phyloP scores from a whole-genome alignment of 1,140 invertebrate species.

The Microplitis demolitor region DNA sequence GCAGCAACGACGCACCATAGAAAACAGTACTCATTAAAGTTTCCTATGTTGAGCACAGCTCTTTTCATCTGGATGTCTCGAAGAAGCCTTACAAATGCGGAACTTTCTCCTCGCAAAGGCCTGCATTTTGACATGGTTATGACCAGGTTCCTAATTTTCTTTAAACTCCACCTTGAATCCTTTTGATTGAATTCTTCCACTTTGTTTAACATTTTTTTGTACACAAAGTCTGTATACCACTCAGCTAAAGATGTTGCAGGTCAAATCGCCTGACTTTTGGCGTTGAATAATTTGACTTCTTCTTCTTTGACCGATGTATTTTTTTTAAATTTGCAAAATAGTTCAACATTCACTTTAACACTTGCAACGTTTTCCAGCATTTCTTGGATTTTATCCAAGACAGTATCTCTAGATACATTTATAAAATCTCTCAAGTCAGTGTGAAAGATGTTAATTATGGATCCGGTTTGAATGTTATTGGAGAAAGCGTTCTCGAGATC shows the following conservation, averaged over 20 bases:
- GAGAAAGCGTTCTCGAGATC: too few species aligned
- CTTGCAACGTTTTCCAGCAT: too few species aligned
- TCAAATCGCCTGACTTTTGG: not conserved
- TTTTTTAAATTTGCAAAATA: too few species aligned
- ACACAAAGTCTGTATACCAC: not conserved
- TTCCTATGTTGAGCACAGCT: slow-evolving; percentile 23
- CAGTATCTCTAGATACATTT: too few species aligned
- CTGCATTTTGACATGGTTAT: slow-evolving; percentile 38
- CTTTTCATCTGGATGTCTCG: slow-evolving; percentile 28
- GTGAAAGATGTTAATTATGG: too few species aligned
- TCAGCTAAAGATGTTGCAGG: not conserved
- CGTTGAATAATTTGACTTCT: not conserved
- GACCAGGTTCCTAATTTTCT: slow-evolving; percentile 30
- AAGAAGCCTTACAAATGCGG: slow-evolving; percentile 24
- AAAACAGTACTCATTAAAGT: slow-evolving; percentile 3
- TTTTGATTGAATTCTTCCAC: not conserved
- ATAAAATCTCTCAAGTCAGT: too few species aligned
- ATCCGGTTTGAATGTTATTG: too few species aligned
- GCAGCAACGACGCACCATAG: too few species aligned
- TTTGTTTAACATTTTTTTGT: not conserved
- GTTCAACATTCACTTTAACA: too few species aligned
- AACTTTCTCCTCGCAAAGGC: slow-evolving; percentile 35
- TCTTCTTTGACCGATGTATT: too few species aligned
- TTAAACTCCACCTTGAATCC: slow-evolving; percentile 28
- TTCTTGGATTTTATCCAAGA: too few species aligned